Evolutionary conservation across 1,140 invertebrate species (phyloP).

Genomic region (Brachionus manjavacas): DNA sequence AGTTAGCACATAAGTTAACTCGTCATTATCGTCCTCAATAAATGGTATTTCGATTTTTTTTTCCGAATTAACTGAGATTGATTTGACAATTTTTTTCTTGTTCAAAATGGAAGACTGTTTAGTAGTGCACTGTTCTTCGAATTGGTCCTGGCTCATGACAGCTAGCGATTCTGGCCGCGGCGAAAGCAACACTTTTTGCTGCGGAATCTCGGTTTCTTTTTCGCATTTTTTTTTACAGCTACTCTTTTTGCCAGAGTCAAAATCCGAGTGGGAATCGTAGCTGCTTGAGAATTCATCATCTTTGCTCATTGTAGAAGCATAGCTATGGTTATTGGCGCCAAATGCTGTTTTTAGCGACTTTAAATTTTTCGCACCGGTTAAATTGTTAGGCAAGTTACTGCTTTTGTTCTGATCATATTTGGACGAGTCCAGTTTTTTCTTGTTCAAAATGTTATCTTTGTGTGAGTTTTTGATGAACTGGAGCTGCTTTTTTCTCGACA

Average conservation of each 20-base stretch:
- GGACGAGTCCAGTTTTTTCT: background rate
- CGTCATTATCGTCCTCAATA: constrained; percentile 21
- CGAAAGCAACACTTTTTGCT: background rate
- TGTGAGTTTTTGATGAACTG: constrained; percentile 1
- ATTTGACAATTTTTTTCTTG: background rate
- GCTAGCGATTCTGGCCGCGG: constrained; percentile 24
- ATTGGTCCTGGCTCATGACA: constrained; percentile 13
- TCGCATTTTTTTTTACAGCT: background rate
- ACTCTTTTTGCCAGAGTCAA: background rate
- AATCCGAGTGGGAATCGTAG: constrained; percentile 39
- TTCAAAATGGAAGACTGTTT: background rate
- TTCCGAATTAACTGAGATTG: background rate
- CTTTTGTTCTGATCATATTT: background rate
- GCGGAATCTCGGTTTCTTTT: background rate
- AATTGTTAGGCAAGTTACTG: background rate
- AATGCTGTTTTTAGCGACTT: background rate
- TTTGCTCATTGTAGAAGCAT: constrained; percentile 16
- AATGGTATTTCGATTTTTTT: constrained; percentile 12
- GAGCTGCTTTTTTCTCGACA: background rate
- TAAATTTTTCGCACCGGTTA: background rate
- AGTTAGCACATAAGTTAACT: constrained; percentile 31
- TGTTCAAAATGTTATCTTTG: background rate
- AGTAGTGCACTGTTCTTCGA: background rate
- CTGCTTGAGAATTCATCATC: constrained; percentile 32
- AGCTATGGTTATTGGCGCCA: background rate